Base-by-base conservation (phyloP, 1,140 invertebrate genomes). In the Episyrphus balteatus region DNA sequence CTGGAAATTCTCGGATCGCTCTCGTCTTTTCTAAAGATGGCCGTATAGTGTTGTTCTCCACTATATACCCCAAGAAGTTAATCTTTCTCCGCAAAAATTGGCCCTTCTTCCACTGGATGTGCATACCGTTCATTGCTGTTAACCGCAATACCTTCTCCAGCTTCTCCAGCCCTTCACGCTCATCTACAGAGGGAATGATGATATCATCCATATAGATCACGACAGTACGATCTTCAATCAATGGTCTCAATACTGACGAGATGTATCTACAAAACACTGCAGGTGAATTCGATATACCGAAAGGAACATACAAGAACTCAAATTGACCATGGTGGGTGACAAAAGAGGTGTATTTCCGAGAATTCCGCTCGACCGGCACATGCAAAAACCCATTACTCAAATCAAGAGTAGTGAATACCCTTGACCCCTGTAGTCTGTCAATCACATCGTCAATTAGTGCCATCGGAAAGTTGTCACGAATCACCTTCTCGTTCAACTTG, bases 261-360 rank as follows among this genome's bases (percentile, higher is more conserved):
- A 68, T 53, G n/a, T 51, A 53, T 45, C 56, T 50, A 42, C 62
- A 58, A 50, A 60, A 65, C 14, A 62, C 54, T 2, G 53, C 31
- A 1, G 54, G 51, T 0, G 55, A 56, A 50, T 62, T 66, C 17
- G 49, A 51, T 1, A 71, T 75, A 78, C n/a, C n/a, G n/a, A n/a
- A n/a, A n/a, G n/a, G n/a, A n/a, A n/a, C n/a, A n/a, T n/a, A n/a
- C n/a, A n/a, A 80, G 30, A 50, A 50, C 26, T 50, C 44, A 33
- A 3, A 50, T 15, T 50, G 49, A 5, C 49, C 44, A 42, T 21
- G 34, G 11, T 39, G 37, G 1, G 49, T 50, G 7, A 50, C 44
- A 26, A 50, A 50, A 15, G 44, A 3, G 0, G 44, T 50, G 42
- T 46, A 50, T 32, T 50, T 50, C 14, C 32, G 18, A 12, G 39